Percentiles rank a stretch among this genome's conserved stretches.
Conservation (phyloP, 2,113 vertebrate species). For the Galbula dea region DNA sequence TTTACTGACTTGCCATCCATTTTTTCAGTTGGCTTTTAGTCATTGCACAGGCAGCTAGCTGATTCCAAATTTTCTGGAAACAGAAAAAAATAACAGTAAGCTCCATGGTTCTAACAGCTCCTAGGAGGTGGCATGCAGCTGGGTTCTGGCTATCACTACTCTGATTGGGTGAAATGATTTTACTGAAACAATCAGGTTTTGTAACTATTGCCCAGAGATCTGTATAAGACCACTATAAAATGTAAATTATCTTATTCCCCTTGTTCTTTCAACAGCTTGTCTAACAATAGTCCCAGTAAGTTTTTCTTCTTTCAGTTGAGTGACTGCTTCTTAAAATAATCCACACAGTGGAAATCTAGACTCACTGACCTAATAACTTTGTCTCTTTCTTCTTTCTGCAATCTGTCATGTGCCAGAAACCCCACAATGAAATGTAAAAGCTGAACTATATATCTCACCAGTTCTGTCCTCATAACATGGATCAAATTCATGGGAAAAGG, state of each 20-base stretch:
- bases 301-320: background rate
- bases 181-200: background rate
- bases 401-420: slow-evolving; percentile 27
- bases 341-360: background rate
- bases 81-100: background rate
- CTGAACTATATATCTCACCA: background rate
- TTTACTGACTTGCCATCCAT: background rate
- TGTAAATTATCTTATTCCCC: background rate
- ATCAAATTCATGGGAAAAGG: background rate
- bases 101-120: background rate
- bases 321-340: background rate
- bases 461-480: background rate
- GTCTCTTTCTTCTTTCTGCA: background rate
- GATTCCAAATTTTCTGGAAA: background rate
- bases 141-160: background rate
- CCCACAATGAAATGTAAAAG: background rate
- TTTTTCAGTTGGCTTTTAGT: background rate
- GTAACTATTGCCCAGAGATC: background rate
- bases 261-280: background rate
- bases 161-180: background rate
- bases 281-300: background rate
- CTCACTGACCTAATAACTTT: background rate
- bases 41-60: background rate
- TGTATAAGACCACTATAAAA: background rate
- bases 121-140: fast-evolving